phyloP scores from a whole-genome alignment of 2,797 vertebrate genomes.

The Nyctalus aviator region DNA sequence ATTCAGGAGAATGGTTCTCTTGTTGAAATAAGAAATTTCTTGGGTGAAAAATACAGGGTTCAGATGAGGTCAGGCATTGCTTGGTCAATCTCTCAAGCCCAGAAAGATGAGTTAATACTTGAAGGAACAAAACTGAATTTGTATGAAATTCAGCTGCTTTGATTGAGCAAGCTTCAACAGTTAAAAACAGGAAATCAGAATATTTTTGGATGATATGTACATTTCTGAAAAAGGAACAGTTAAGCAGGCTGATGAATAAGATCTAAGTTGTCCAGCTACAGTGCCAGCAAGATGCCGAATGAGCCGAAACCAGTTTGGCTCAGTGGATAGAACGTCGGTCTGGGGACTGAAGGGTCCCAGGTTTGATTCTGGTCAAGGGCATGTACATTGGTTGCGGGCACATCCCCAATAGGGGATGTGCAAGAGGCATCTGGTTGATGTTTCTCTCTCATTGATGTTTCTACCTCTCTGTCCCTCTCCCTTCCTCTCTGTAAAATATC shows the following conservation, averaged over 20 bases:
- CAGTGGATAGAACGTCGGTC: no score
- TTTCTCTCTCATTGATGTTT: no score
- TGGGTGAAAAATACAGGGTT: not conserved
- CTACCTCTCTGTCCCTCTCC: no score
- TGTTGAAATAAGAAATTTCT: not conserved
- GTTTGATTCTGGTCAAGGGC: no score
- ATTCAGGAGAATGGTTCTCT: not conserved
- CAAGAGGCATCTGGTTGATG: no score
- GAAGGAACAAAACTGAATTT: not conserved
- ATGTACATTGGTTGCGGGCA: no score
- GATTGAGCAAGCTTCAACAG: not conserved
- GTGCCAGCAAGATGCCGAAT: not conserved
- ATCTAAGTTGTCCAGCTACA: not conserved
- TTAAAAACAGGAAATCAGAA: not conserved
- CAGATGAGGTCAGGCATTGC: not conserved
- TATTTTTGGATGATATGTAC: not conserved
- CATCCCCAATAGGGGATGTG: no score
- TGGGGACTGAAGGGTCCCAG: no score
- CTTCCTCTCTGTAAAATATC: no score
- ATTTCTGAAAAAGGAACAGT: not conserved
- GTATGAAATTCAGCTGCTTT: not conserved
- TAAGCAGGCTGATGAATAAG: not conserved
- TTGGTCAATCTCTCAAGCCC: not conserved
- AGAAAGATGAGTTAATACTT: not conserved
- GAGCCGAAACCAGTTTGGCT: no score